Evolutionary conservation across 1,140 invertebrate species (phyloP).

Genomic region (Drosophila malerkotliana): DNA sequence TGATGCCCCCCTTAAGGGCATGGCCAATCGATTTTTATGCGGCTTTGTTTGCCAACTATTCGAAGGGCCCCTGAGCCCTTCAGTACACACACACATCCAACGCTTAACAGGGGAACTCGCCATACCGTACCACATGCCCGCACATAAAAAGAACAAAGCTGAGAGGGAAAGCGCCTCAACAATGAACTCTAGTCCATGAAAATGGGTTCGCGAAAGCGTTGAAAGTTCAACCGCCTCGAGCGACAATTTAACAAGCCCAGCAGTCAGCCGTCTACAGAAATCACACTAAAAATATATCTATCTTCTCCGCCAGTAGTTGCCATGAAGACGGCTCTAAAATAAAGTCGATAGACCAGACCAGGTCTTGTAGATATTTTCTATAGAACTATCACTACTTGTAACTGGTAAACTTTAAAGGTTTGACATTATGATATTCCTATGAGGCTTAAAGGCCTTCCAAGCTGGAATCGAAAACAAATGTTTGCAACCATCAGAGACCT

Average conservation of each 20-base stretch:
- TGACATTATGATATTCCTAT: background rate
- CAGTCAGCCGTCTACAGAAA: constrained; percentile 27
- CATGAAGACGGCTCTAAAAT: background rate
- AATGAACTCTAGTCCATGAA: constrained; percentile 62
- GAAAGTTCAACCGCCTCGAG: constrained; percentile 69
- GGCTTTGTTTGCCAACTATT: constrained; percentile 47
- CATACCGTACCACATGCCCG: background rate
- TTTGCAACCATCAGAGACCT: background rate
- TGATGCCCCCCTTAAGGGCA: constrained; percentile 4
- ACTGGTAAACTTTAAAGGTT: too few relatives aligned
- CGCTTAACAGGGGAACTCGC: constrained; percentile 2
- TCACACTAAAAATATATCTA: background rate
- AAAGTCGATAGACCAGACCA: background rate
- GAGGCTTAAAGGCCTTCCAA: background rate
- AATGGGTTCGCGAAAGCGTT: constrained; percentile 55
- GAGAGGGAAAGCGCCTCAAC: constrained; percentile 47
- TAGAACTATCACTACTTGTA: too few relatives aligned
- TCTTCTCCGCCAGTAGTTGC: background rate
- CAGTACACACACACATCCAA: background rate
- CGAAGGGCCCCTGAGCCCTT: background rate
- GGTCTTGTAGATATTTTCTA: background rate
- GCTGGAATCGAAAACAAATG: constrained; percentile 2
- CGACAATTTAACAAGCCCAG: constrained; percentile 55
- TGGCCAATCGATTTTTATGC: constrained; percentile 51
- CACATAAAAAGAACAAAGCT: constrained; percentile 27